phyloP scores from a whole-genome alignment of 2,797 vertebrate genomes.

The Oryzias sinensis region DNA sequence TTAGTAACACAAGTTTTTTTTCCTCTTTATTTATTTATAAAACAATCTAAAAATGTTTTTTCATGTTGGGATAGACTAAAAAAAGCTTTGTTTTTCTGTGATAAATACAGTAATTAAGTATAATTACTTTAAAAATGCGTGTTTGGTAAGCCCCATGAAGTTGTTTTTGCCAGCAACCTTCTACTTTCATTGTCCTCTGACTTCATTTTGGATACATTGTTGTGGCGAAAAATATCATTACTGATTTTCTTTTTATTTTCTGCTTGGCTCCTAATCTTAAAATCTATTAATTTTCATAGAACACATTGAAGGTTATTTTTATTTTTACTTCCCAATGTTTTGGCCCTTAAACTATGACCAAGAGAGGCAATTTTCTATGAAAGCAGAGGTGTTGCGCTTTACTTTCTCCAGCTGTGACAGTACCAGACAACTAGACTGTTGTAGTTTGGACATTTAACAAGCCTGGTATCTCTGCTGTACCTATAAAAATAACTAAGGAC shows the following conservation, averaged over 20 bases:
- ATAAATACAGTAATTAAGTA: no score
- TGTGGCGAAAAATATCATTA: not conserved
- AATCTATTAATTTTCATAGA: slow-evolving; percentile 40
- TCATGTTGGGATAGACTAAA: no score
- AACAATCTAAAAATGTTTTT: no score
- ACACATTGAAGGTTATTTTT: slow-evolving; percentile 27
- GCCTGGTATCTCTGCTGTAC: slow-evolving; percentile 19
- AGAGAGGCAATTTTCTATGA: slow-evolving; percentile 68
- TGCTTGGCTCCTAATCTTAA: slow-evolving; percentile 13
- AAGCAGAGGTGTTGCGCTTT: slow-evolving; percentile 40
- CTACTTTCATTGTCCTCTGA: no score
- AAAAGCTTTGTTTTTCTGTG: no score
- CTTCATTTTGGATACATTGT: no score
- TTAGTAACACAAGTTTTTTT: no score
- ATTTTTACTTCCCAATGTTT: slow-evolving; percentile 52
- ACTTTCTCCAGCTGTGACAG: slow-evolving; percentile 46
- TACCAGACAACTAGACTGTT: slow-evolving; percentile 45
- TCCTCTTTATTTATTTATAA: no score
- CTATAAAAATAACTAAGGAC: slow-evolving; percentile 12
- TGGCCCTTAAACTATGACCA: slow-evolving; percentile 59
- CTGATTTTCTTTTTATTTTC: not conserved
- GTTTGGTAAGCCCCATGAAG: no score
- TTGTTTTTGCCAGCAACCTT: no score
- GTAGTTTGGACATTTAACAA: slow-evolving; percentile 61
- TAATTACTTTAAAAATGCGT: no score